Percentiles rank a stretch among this genome's conserved stretches.
phyloP scores from a whole-genome alignment of 2,888 invertebrate genomes.

The Labia minor region DNA sequence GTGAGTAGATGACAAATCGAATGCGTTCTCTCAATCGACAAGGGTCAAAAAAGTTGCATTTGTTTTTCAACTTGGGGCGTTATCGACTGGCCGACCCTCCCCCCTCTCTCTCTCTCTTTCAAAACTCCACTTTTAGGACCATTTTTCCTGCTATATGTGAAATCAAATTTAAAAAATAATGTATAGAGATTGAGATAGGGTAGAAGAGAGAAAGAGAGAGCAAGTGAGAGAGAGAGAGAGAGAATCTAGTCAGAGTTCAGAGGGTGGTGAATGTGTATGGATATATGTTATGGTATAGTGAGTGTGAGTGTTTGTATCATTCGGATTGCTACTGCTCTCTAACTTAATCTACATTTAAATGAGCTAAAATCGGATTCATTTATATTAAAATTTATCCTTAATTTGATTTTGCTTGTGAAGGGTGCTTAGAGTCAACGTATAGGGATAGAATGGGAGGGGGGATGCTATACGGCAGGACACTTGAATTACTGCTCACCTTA shows the following conservation, averaged over 20 bases:
- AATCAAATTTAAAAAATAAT: conserved; percentile 1
- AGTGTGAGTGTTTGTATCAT: neutral
- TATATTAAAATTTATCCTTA: conserved; percentile 8
- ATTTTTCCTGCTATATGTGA: neutral
- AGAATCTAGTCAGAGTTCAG: too few species aligned
- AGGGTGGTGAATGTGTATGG: too few species aligned
- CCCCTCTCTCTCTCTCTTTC: neutral
- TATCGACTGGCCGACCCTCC: neutral
- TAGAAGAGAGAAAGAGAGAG: neutral
- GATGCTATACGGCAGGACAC: too few species aligned
- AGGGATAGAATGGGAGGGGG: too few species aligned
- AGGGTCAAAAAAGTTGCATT: neutral
- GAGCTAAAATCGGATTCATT: conserved; percentile 5
- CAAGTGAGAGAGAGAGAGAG: too few species aligned
- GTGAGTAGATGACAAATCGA: neutral
- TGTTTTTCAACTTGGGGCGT: neutral
- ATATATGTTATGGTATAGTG: too few species aligned
- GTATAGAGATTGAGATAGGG: neutral
- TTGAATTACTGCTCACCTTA: too few species aligned
- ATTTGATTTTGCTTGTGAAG: neutral
- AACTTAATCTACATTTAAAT: conserved; percentile 13
- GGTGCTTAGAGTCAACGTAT: too few species aligned
- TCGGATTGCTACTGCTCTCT: neutral
- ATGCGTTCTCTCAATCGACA: neutral
- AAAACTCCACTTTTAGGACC: too few species aligned